A percentile compares a stretch with the other conserved stretches of the same genome.
These are phyloP conservation scores for Apoderus coryli DNA, from an alignment of 2,888 invertebrate species.

Conservation along the genomic window DNA sequence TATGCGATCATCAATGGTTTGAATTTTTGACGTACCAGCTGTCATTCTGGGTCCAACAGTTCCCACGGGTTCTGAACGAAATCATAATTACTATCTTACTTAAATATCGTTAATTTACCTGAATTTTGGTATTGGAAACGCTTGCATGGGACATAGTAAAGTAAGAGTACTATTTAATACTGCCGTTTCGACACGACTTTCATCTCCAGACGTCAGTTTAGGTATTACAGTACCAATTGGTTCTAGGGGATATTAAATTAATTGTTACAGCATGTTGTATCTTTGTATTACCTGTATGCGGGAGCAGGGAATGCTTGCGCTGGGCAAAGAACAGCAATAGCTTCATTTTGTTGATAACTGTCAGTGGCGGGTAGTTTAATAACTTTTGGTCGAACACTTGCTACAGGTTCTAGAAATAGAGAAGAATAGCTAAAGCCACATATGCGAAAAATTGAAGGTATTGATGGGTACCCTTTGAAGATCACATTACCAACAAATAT, in stretches of 20 bases:
- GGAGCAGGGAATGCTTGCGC: constrained; percentile 57
- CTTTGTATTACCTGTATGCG: constrained; percentile 27
- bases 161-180: constrained; percentile 33
- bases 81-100: no score
- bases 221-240: constrained; percentile 65
- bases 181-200: constrained; percentile 14
- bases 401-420: constrained; percentile 32
- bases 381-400: constrained; percentile 32
- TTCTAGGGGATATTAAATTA: constrained; percentile 36
- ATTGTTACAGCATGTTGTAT: no score
- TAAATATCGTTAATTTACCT: no score
- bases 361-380: constrained; percentile 29
- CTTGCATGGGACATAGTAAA: constrained; percentile 42
- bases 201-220: constrained; percentile 35
- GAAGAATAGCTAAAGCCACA: no score
- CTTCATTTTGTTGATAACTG: constrained; percentile 12
- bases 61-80: constrained; percentile 40
- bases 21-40: constrained; percentile 19
- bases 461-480: no score
- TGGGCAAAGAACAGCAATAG: constrained; percentile 43
- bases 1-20: constrained; percentile 19
- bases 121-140: constrained; percentile 16
- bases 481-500: no score
- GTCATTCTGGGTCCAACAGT: constrained; percentile 38
- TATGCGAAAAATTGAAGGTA: no score